Evolutionary conservation across 2,797 vertebrate species (phyloP).

Genomic region (Microchirus variegatus): DNA sequence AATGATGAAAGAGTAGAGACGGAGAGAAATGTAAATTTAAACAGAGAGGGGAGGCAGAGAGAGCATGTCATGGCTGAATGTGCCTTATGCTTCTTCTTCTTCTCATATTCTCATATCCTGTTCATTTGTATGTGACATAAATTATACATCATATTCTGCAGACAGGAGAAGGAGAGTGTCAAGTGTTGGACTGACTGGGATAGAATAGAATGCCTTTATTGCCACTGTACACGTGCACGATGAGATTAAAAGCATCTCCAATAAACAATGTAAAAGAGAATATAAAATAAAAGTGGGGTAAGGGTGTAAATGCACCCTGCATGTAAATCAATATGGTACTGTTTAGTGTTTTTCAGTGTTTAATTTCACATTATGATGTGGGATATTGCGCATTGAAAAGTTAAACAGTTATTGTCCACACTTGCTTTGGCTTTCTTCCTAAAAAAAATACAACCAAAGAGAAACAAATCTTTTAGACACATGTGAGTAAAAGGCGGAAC

Average conservation of each 20-base stretch:
- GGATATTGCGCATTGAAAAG: too few species aligned
- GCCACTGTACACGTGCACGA: too few species aligned
- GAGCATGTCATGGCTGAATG: constrained; percentile 1
- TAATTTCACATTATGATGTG: too few species aligned
- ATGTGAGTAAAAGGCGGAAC: background rate
- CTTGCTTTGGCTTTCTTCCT: constrained; percentile 6
- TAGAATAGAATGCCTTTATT: too few species aligned
- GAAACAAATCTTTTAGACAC: constrained; percentile 47
- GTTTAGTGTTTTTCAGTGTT: too few species aligned
- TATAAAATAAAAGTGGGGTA: too few species aligned
- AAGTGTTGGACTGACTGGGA: too few species aligned
- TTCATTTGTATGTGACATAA: constrained; percentile 8
- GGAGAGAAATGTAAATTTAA: constrained; percentile 29
- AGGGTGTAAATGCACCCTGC: too few species aligned
- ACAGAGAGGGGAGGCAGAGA: constrained; percentile 5
- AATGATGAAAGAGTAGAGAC: constrained; percentile 18
- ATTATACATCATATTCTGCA: constrained; percentile 17
- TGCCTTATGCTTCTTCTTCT: constrained; percentile 1
- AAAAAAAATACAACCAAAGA: constrained; percentile 26
- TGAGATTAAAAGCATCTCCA: too few species aligned
- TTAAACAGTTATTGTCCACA: too few species aligned
- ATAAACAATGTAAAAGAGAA: too few species aligned
- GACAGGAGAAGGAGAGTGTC: background rate
- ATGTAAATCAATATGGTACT: too few species aligned
- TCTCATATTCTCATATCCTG: constrained; percentile 3